Evolutionary conservation across 2,888 invertebrate genomes (phyloP).

Genomic region (Byasa hedistus): DNA sequence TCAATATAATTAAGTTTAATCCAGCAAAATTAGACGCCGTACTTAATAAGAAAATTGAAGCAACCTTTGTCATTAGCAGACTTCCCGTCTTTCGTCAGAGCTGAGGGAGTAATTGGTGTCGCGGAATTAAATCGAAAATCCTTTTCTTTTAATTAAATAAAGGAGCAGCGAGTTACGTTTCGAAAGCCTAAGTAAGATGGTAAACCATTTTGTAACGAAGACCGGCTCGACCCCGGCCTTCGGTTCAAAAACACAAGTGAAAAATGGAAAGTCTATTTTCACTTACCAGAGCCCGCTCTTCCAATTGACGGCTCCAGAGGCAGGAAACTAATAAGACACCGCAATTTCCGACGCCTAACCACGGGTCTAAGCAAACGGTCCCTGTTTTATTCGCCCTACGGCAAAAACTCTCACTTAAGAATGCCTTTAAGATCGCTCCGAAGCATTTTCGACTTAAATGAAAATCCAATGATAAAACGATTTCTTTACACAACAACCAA

Average conservation of each 20-base stretch:
- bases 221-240: not conserved
- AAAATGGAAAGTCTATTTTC: conserved; percentile 51
- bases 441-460: conserved; percentile 22
- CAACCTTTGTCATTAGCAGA: conserved; percentile 7
- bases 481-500: conserved; percentile 14
- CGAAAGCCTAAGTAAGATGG: conserved; percentile 1
- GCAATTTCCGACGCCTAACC: conserved; percentile 69
- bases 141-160: conserved; percentile 14
- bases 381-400: conserved; percentile 52
- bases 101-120: conserved; percentile 5
- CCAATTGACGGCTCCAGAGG: conserved; percentile 54
- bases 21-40: conserved; percentile 6
- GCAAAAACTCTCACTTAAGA: conserved; percentile 53
- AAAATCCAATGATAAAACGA: conserved; percentile 24
- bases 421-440: conserved; percentile 37
- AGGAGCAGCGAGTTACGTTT: not conserved
- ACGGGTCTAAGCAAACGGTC: conserved; percentile 59
- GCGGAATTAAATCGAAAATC: conserved; percentile 5
- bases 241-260: conserved; percentile 32
- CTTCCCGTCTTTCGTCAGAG: conserved; percentile 15
- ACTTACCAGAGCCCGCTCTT: conserved; percentile 48
- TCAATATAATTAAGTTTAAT: not conserved
- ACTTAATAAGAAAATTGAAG: conserved; percentile 13
- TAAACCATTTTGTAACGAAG: conserved; percentile 13
- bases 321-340: conserved; percentile 72